These are phyloP conservation scores for Palythoa heliodiscus DNA, from an alignment of 92 coral and sea anemone genomes.

Conservation along the genomic window DNA sequence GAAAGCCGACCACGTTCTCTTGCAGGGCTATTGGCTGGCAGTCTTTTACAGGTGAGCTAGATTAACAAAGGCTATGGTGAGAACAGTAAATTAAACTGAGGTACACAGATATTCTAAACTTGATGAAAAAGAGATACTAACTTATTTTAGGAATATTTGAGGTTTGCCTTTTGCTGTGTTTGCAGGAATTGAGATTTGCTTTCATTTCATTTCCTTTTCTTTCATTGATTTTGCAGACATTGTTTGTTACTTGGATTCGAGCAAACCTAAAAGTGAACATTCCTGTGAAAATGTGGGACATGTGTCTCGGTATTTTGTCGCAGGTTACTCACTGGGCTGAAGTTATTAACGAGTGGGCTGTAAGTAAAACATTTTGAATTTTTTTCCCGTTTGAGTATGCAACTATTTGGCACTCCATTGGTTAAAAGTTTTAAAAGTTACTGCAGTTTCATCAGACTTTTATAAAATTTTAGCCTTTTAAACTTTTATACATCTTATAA, in stretches of 20 bases:
- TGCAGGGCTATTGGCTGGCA: slow-evolving; percentile 78
- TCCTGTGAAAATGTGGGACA: slow-evolving; percentile 84
- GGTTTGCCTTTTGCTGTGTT: too few relatives aligned
- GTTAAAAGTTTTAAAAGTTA: too few relatives aligned
- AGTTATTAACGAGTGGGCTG: slow-evolving; percentile 93
- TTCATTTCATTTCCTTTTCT: background rate
- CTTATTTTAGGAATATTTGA: too few relatives aligned
- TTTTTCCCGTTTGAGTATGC: background rate
- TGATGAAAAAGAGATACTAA: too few relatives aligned
- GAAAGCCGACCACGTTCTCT: slow-evolving; percentile 55
- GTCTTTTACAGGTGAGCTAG: slow-evolving; percentile 74
- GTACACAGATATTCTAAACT: too few relatives aligned
- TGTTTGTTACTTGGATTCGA: slow-evolving; percentile 99
- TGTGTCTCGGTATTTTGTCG: slow-evolving; percentile 85
- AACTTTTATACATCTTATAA: too few relatives aligned
- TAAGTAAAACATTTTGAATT: slow-evolving; percentile 42
- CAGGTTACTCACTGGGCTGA: slow-evolving; percentile 93
- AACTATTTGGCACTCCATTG: background rate
- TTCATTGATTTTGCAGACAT: slow-evolving; percentile 56
- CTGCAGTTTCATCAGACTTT: too few relatives aligned
- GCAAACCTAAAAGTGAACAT: slow-evolving; percentile 92
- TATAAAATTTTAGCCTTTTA: too few relatives aligned
- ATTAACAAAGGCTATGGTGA: too few relatives aligned
- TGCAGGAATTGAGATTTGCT: too few relatives aligned
- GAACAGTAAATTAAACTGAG: too few relatives aligned